These are phyloP conservation scores for Oreochromis mossambicus DNA, from an alignment of 2,797 vertebrate genomes.

Conservation along the genomic window DNA sequence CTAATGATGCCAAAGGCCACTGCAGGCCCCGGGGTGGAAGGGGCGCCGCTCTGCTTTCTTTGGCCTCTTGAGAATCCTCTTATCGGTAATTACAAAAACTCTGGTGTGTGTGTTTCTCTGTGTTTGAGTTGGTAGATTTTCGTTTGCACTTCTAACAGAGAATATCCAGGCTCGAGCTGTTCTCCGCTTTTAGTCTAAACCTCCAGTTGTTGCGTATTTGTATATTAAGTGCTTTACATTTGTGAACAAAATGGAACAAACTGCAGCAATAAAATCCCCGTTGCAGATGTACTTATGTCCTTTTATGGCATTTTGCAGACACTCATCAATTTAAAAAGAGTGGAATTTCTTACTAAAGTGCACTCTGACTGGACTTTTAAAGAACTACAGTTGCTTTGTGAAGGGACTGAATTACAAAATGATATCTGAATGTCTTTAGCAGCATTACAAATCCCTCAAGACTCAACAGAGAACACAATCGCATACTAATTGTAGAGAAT, in stretches of 20 bases:
- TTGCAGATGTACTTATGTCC: background rate
- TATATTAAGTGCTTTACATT: slow-evolving; percentile 12
- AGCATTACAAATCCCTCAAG: background rate
- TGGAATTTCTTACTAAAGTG: background rate
- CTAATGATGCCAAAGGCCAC: slow-evolving; percentile 43
- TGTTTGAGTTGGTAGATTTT: background rate
- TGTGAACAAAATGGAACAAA: background rate
- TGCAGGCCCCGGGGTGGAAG: slow-evolving; percentile 54
- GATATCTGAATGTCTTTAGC: background rate
- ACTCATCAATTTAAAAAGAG: background rate
- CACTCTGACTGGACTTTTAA: background rate
- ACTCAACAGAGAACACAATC: background rate
- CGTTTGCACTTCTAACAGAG: background rate
- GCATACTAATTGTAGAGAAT: background rate
- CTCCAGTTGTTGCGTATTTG: slow-evolving; percentile 11
- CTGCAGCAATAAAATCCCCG: background rate
- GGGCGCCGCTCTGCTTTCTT: slow-evolving; percentile 35
- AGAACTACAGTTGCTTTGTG: background rate
- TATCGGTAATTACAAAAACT: slow-evolving; percentile 62
- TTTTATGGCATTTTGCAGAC: background rate
- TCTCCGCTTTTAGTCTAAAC: slow-evolving; percentile 10
- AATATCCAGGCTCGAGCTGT: slow-evolving; percentile 10
- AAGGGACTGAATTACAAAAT: background rate
- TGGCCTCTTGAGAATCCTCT: slow-evolving; percentile 32
- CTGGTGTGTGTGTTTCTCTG: background rate